Evolutionary conservation across 2,113 vertebrate species (phyloP).

Genomic region (Theristicus caerulescens): DNA sequence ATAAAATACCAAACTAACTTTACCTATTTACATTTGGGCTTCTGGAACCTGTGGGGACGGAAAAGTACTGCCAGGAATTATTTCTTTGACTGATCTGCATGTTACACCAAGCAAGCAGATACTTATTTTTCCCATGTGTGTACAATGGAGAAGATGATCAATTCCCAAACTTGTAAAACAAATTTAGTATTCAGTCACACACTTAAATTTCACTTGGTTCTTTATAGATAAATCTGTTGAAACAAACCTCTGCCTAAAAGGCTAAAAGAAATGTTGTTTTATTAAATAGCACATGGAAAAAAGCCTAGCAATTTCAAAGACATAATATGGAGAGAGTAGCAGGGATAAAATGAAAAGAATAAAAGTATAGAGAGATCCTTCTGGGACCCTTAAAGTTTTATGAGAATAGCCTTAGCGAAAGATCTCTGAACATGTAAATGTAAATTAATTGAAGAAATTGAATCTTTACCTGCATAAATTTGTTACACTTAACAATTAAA

Average conservation of each 20-base stretch:
- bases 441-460: conserved; percentile 54
- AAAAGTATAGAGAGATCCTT: not conserved
- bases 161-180: not conserved
- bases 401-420: conserved; percentile 4
- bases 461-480: conserved; percentile 59
- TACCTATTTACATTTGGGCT: not conserved
- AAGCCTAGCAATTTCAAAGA: conserved; percentile 46
- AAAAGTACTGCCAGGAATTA: not conserved
- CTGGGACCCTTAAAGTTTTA: conserved; percentile 45
- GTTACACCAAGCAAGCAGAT: not conserved
- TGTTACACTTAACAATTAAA: conserved; percentile 57
- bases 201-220: not conserved
- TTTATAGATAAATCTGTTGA: not conserved
- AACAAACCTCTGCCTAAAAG: conserved; percentile 20
- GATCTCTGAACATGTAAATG: conserved; percentile 18
- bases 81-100: not conserved
- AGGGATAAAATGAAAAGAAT: conserved; percentile 41
- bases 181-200: not conserved
- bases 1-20: not conserved
- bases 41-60: not conserved
- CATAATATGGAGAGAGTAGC: not conserved
- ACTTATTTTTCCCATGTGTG: not conserved
- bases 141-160: not conserved
- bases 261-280: conserved; percentile 15
- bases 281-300: conserved; percentile 8